Conservation (phyloP, 2,113 vertebrate species). For the Lophius piscatorius region DNA sequence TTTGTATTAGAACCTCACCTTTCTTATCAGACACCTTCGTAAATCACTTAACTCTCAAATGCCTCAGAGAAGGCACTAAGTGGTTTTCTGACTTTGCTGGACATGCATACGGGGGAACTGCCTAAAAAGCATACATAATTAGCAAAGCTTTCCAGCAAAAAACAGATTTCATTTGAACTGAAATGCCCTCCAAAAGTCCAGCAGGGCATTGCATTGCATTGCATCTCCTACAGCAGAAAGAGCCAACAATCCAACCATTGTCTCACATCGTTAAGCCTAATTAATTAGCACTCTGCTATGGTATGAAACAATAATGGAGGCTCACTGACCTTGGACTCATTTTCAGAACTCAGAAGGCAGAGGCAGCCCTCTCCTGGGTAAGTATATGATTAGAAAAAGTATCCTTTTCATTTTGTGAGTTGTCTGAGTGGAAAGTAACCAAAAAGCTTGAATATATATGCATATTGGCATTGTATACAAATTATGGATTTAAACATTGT, state of each 20-base stretch:
- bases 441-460: neutral
- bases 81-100: neutral
- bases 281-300: slow-evolving; percentile 64
- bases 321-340: slow-evolving; percentile 69
- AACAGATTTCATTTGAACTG: slow-evolving; percentile 17
- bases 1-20: neutral
- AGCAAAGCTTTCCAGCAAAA: slow-evolving; percentile 15
- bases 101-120: neutral
- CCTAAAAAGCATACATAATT: slow-evolving; percentile 4
- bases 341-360: slow-evolving; percentile 47
- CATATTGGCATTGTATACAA: neutral
- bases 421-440: too few species aligned
- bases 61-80: neutral
- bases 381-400: slow-evolving; percentile 19
- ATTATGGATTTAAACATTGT: too few species aligned
- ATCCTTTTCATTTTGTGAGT: slow-evolving; percentile 6
- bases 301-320: slow-evolving; percentile 47
- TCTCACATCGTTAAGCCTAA: slow-evolving; percentile 68
- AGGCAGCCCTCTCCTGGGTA: slow-evolving; percentile 26
- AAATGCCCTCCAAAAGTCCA: slow-evolving; percentile 25
- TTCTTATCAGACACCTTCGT: neutral
- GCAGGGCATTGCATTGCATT: slow-evolving; percentile 28
- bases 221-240: slow-evolving; percentile 7
- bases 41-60: neutral
- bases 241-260: slow-evolving; percentile 42